These are phyloP conservation scores for Herpetotheres cachinnans DNA, from an alignment of 2,113 vertebrate genomes.

Conservation along the genomic window DNA sequence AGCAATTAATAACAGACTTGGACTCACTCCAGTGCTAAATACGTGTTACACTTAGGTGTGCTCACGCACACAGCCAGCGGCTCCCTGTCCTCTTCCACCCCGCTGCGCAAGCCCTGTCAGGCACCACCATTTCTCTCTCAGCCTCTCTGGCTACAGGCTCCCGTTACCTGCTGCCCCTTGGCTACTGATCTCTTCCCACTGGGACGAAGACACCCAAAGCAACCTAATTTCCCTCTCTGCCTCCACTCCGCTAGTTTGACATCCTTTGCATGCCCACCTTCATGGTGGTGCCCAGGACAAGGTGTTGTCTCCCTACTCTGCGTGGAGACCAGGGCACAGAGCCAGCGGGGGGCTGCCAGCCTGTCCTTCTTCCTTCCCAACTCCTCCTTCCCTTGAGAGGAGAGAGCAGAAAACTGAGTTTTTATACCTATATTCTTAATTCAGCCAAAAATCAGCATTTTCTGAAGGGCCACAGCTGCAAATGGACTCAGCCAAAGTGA, in stretches of 20 bases:
- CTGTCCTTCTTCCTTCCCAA: neutral
- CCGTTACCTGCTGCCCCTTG: neutral
- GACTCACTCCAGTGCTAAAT: neutral
- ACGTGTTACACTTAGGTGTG: accelerated
- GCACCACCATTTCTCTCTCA: neutral
- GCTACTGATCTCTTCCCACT: accelerated
- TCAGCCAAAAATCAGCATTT: neutral
- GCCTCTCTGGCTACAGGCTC: neutral
- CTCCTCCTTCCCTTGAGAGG: neutral
- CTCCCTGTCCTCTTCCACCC: neutral
- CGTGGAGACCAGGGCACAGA: neutral
- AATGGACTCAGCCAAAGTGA: neutral
- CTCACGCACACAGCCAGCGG: accelerated
- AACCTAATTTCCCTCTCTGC: neutral
- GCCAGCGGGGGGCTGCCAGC: accelerated
- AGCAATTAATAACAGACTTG: neutral
- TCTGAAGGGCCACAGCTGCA: neutral
- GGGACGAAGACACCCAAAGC: accelerated
- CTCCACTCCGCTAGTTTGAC: neutral
- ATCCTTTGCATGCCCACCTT: neutral
- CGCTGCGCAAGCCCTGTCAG: accelerated
- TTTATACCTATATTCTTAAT: neutral
- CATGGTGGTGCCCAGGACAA: neutral
- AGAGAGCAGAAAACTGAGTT: neutral
- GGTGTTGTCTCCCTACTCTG: neutral